These are phyloP conservation scores for Triplophysa yarkandensis DNA, from an alignment of 2,797 vertebrate species.

Conservation along the genomic window DNA sequence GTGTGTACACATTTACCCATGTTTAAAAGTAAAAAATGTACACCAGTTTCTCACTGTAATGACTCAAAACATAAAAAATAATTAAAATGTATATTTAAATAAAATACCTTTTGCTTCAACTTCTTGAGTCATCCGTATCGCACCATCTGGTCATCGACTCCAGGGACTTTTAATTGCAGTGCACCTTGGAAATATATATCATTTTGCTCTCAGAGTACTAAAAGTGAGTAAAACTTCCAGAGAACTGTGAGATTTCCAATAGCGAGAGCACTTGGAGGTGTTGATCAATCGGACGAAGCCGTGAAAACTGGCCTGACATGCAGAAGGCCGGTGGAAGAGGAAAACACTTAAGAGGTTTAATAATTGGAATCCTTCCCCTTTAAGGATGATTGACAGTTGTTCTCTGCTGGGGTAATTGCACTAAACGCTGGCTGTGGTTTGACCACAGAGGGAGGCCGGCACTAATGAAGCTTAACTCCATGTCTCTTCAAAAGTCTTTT, in stretches of 20 bases:
- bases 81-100: neutral
- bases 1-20: neutral
- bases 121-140: neutral
- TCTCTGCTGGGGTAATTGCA: constrained; percentile 91
- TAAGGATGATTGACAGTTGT: constrained; percentile 96
- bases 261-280: constrained; percentile 64
- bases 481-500: constrained; percentile 85
- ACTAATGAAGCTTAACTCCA: constrained; percentile 83
- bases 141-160: neutral
- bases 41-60: neutral
- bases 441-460: constrained; percentile 80
- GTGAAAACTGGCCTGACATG: constrained; percentile 76
- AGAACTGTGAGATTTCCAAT: constrained; percentile 51
- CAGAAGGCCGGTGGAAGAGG: constrained; percentile 80
- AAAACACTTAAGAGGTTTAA: constrained; percentile 89
- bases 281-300: constrained; percentile 70
- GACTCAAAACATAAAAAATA: neutral
- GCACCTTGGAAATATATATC: constrained; percentile 64
- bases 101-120: constrained; percentile 11
- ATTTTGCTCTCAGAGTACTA: constrained; percentile 42
- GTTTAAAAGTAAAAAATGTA: too few species aligned
- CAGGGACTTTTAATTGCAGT: constrained; percentile 63
- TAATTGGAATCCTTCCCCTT: constrained; percentile 92
- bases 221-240: constrained; percentile 63
- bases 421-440: constrained; percentile 84